These are phyloP conservation scores for Morus bassanus DNA, from an alignment of 2,797 vertebrate genomes.

Conservation along the genomic window DNA sequence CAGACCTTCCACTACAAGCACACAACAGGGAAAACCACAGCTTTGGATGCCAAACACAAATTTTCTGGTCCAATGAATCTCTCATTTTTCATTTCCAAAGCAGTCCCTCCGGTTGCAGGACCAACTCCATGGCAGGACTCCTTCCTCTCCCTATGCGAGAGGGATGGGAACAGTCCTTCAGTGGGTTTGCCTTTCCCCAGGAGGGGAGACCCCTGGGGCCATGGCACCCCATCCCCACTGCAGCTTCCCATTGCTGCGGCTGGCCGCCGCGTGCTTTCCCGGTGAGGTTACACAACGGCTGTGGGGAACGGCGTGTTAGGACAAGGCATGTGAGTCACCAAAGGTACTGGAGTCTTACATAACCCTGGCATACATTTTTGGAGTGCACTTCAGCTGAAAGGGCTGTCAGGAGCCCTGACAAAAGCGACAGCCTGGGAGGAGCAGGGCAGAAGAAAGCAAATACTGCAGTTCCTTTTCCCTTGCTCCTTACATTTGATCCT, in stretches of 20 bases:
- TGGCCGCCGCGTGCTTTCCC: background rate
- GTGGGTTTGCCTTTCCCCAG: background rate
- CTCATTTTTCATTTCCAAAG: background rate
- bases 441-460: background rate
- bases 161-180: background rate
- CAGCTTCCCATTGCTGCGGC: background rate
- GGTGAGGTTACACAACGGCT: background rate
- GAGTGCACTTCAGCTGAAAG: conserved; percentile 25
- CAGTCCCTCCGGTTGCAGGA: background rate
- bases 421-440: background rate
- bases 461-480: background rate
- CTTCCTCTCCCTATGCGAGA: background rate
- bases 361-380: conserved; percentile 22
- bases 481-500: background rate
- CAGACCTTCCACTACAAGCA: background rate
- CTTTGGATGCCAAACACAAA: background rate
- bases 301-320: background rate
- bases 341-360: conserved; percentile 1
- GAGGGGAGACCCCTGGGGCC: background rate
- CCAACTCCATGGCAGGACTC: fast-evolving
- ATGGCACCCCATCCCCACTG: background rate
- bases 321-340: conserved; percentile 50
- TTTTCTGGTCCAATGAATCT: background rate
- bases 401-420: conserved; percentile 46
- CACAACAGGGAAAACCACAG: background rate